These are phyloP conservation scores for Euspilapteryx auroguttella DNA, from an alignment of 2,888 invertebrate genomes.

Conservation along the genomic window DNA sequence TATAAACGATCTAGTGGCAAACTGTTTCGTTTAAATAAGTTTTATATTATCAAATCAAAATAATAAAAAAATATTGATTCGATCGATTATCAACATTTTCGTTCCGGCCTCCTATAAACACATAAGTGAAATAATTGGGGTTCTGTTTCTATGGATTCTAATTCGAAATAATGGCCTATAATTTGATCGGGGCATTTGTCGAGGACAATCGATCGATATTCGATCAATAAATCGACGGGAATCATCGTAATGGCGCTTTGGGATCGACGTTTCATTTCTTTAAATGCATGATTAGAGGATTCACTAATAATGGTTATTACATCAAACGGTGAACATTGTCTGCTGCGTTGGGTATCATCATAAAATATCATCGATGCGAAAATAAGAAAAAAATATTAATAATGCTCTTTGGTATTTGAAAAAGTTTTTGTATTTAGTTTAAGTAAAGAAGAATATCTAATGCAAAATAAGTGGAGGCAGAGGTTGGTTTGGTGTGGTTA, in stretches of 20 bases:
- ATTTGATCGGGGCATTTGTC: conserved; percentile 54
- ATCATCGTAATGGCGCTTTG: conserved; percentile 49
- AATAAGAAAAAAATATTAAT: too few species aligned
- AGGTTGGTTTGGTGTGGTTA: too few species aligned
- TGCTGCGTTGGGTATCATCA: not conserved
- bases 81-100: too few species aligned
- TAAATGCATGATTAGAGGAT: conserved; percentile 56
- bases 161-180: conserved; percentile 56
- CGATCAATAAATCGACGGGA: conserved; percentile 60
- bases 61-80: too few species aligned
- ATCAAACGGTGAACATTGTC: conserved; percentile 38
- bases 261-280: conserved; percentile 58
- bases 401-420: too few species aligned
- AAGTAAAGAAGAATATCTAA: too few species aligned
- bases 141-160: conserved; percentile 57
- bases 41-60: too few species aligned
- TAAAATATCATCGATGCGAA: too few species aligned
- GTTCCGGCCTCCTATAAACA: conserved; percentile 56
- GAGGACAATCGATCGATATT: conserved; percentile 52
- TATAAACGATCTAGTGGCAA: too few species aligned
- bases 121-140: conserved; percentile 61
- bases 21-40: too few species aligned
- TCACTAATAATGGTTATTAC: conserved; percentile 55
- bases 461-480: too few species aligned
- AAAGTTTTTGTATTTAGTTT: too few species aligned